Evolutionary conservation across 2,888 invertebrate genomes (phyloP).

Genomic region (Spatulosminthurus flaviceps): DNA sequence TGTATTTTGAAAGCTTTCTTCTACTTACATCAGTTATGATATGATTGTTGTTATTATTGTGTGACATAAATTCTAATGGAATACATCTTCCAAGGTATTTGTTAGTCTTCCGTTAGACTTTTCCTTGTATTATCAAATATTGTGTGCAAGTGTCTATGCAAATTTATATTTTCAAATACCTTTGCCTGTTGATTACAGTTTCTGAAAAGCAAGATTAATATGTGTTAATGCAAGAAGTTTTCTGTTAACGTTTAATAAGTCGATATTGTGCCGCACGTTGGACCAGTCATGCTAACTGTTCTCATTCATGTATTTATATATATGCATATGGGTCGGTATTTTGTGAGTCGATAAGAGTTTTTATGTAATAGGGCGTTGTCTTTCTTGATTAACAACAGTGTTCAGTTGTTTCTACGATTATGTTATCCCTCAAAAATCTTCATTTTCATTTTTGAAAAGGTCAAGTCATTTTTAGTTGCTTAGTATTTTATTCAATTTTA

Average conservation of each 20-base stretch:
- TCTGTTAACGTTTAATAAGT: neutral
- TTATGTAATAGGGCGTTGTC: no score
- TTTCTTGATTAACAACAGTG: no score
- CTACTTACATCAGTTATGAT: neutral
- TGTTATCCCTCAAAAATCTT: no score
- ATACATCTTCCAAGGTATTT: neutral
- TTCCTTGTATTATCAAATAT: neutral
- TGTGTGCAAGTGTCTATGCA: neutral
- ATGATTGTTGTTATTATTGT: neutral
- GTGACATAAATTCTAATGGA: neutral
- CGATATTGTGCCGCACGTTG: neutral
- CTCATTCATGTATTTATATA: neutral
- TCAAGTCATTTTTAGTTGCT: neutral
- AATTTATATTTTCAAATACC: neutral
- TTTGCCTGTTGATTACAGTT: neutral
- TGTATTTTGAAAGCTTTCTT: neutral
- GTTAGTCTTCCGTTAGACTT: neutral
- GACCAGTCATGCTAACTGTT: neutral
- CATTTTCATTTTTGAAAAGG: neutral
- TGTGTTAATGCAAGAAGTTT: no score
- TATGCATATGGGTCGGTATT: neutral
- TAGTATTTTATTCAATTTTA: neutral
- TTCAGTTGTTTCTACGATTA: no score
- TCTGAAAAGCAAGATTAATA: neutral
- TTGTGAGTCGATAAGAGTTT: no score